Percentiles rank a stretch among this genome's conserved stretches.
These are phyloP conservation scores for Phortica magna DNA, from an alignment of 2,888 invertebrate genomes.

Conservation along the genomic window DNA sequence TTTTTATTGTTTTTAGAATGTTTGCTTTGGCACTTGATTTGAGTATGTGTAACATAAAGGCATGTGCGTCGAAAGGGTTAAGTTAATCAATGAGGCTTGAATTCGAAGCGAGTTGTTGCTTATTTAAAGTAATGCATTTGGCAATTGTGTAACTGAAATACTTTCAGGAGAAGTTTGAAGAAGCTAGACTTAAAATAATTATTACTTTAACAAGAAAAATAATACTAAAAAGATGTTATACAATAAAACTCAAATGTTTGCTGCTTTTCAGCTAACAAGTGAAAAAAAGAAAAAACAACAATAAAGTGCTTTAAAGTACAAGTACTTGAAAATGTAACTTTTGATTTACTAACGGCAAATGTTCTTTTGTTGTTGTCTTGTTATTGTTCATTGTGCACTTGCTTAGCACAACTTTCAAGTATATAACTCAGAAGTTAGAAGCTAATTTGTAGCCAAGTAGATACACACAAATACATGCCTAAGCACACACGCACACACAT, in stretches of 20 bases:
- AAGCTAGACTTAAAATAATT: no score
- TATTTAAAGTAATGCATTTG: neutral
- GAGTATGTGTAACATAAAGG: neutral
- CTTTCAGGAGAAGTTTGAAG: no score
- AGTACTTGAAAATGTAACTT: slow-evolving; percentile 37
- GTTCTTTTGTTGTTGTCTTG: slow-evolving; percentile 42
- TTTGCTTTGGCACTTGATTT: neutral
- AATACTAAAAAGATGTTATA: no score
- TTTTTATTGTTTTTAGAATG: neutral
- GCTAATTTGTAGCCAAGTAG: slow-evolving; percentile 66
- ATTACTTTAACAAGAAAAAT: no score
- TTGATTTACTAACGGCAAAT: slow-evolving; percentile 54
- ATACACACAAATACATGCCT: neutral
- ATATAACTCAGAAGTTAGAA: slow-evolving; percentile 63
- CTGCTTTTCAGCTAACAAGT: neutral
- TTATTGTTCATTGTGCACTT: slow-evolving; percentile 30
- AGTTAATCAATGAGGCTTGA: slow-evolving; percentile 23
- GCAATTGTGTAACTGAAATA: neutral
- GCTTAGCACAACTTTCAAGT: slow-evolving; percentile 42
- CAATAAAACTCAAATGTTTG: neutral
- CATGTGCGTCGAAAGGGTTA: neutral
- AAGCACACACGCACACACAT: neutral
- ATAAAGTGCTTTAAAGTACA: neutral
- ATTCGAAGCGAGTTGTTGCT: neutral
- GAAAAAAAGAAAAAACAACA: neutral